phyloP scores from a whole-genome alignment of 2,113 vertebrate species.

The Anarrhichthys ocellatus region DNA sequence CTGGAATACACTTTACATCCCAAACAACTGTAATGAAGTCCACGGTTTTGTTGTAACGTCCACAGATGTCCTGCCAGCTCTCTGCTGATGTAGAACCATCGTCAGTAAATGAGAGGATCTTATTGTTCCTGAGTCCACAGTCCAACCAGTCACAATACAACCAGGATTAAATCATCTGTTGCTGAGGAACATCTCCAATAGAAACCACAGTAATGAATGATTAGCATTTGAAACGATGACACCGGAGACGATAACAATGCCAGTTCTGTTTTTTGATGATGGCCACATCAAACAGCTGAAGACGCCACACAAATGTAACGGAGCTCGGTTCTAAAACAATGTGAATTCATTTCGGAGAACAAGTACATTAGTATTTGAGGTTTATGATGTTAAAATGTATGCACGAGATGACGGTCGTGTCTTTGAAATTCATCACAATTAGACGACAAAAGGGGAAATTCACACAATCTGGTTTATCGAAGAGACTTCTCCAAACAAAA shows the following conservation, averaged over 20 bases:
- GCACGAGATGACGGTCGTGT: not conserved
- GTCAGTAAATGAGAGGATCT: not conserved
- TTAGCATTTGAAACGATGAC: constrained; percentile 42
- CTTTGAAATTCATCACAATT: not conserved
- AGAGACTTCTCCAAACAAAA: not conserved
- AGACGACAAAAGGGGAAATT: not conserved
- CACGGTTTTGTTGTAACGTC: not conserved
- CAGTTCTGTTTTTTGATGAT: not conserved
- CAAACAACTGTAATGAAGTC: not conserved
- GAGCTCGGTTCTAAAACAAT: not conserved
- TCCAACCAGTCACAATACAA: not conserved
- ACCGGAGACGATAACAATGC: not conserved
- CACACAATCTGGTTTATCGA: not conserved
- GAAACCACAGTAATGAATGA: constrained; percentile 2
- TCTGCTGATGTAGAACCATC: not conserved
- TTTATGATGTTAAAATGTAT: not conserved
- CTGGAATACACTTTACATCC: not conserved
- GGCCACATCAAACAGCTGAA: constrained; percentile 42
- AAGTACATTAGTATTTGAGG: not conserved
- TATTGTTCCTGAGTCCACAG: too few species aligned
- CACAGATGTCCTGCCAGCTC: not conserved
- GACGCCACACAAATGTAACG: not conserved
- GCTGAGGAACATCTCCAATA: constrained; percentile 1
- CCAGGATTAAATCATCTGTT: constrained; percentile 30
- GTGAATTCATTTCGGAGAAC: not conserved